A percentile compares a stretch with the other conserved stretches of the same genome.
Conservation (phyloP, 2,797 vertebrate species). For the Eutrigla gurnardus region DNA sequence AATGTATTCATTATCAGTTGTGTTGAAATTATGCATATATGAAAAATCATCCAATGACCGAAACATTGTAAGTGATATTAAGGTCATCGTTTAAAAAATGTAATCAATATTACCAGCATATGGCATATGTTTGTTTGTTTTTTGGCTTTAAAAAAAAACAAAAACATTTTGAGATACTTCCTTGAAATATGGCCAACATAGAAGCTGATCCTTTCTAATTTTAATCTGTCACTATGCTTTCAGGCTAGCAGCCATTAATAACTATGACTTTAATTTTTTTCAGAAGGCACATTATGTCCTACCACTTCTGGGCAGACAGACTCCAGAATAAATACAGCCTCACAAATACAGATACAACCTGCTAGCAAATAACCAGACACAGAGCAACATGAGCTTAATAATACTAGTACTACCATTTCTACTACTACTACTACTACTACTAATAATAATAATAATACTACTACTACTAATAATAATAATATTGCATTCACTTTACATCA, state of each 20-base stretch:
- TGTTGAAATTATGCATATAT: not conserved
- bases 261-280: not conserved
- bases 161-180: not conserved
- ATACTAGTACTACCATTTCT: too few relatives aligned
- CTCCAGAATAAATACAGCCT: not conserved
- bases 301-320: not conserved
- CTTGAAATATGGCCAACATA: not conserved
- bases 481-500: not conserved
- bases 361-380: not conserved
- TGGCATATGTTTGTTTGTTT: not conserved
- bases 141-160: not conserved
- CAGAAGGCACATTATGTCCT: not conserved
- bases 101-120: not conserved
- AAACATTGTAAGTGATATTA: not conserved
- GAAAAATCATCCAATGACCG: not conserved
- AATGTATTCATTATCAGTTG: not conserved
- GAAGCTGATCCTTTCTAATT: not conserved
- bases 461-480: not conserved
- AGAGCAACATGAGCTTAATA: not conserved
- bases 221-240: not conserved
- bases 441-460: too few relatives aligned
- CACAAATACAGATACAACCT: not conserved
- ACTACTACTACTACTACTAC: too few relatives aligned
- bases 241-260: not conserved
- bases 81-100: not conserved